phyloP scores from a whole-genome alignment of 2,113 vertebrate genomes.

The Nettapus auritus region DNA sequence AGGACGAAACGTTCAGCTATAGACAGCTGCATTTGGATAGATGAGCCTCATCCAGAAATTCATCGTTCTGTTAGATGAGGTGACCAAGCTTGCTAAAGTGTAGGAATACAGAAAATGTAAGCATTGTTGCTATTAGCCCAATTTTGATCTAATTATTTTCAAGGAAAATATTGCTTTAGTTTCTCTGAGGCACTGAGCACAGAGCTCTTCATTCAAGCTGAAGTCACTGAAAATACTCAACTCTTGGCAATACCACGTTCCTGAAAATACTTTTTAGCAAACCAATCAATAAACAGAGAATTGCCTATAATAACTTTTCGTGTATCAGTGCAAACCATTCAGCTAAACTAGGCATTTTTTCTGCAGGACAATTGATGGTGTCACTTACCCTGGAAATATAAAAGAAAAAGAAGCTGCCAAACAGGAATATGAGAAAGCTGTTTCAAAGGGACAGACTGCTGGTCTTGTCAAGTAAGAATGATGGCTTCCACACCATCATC shows the following conservation, averaged over 20 bases:
- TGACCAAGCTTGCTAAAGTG: neutral
- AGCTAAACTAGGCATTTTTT: neutral
- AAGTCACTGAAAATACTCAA: neutral
- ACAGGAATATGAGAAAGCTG: slow-evolving; percentile 87
- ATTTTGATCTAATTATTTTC: neutral
- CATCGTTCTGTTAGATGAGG: neutral
- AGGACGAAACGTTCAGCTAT: neutral
- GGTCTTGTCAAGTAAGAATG: slow-evolving; percentile 89
- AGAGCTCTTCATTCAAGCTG: neutral
- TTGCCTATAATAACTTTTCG: neutral
- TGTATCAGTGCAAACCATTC: neutral
- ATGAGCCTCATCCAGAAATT: neutral
- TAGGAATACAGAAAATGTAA: neutral
- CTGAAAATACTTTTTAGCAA: neutral
- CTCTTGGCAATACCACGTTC: neutral
- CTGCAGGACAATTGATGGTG: slow-evolving; percentile 85
- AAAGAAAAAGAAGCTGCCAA: slow-evolving; percentile 89
- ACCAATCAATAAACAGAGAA: neutral
- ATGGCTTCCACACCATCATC: neutral
- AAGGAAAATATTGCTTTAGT: neutral
- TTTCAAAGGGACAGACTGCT: slow-evolving; percentile 88
- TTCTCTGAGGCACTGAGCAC: neutral
- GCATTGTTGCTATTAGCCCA: neutral
- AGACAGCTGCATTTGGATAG: neutral
- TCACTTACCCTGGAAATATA: slow-evolving; percentile 86